phyloP scores from a whole-genome alignment of 2,797 vertebrate species.

The Rallus crepitans region DNA sequence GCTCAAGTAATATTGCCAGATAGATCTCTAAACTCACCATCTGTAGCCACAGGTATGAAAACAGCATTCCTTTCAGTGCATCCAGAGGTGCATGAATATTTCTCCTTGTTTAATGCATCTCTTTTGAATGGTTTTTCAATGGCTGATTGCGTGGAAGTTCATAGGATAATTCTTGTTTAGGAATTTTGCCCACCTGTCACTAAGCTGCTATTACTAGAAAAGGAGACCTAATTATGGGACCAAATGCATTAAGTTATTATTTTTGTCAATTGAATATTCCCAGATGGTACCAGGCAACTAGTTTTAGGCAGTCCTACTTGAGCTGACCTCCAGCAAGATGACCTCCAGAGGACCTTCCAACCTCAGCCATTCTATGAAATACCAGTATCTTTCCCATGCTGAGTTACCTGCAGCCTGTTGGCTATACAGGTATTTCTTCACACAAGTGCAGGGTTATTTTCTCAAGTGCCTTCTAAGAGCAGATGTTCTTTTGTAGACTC shows the following conservation, averaged over 20 bases:
- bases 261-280: not conserved
- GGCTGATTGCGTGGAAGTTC: not conserved
- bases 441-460: not conserved
- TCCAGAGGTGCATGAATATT: not conserved
- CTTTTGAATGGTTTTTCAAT: not conserved
- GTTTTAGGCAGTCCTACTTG: not conserved
- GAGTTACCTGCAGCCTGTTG: not conserved
- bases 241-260: not conserved
- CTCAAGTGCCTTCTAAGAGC: constrained; percentile 21
- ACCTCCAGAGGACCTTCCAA: not conserved
- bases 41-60: not conserved
- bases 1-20: not conserved
- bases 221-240: not conserved
- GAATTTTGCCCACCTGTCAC: not conserved
- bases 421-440: not conserved
- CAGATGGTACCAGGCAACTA: not conserved
- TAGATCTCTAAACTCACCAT: not conserved
- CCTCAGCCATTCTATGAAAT: not conserved
- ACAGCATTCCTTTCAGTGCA: not conserved
- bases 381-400: not conserved
- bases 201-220: not conserved
- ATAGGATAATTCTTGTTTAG: not conserved
- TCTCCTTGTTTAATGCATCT: not conserved
- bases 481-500: not conserved
- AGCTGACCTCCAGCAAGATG: not conserved